Base-by-base conservation (phyloP, 1,140 invertebrate genomes). In the Hylyphantes graminicola region DNA sequence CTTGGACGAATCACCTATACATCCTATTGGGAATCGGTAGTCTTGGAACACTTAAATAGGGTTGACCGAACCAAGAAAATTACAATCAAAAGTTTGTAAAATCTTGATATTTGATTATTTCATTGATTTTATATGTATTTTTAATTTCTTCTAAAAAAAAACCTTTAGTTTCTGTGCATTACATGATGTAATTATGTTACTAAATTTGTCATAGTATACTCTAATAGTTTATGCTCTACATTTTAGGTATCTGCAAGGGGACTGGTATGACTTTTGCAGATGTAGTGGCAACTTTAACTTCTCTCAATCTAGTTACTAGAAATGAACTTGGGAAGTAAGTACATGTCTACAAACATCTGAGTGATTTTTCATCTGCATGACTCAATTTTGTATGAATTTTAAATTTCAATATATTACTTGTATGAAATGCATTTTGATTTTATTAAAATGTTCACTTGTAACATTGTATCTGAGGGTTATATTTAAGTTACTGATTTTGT, bases 11-110 rank as follows among this genome's bases (percentile, higher is more conserved):
- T 99, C 0, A 98, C 96, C 0, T 99, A 99, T 90, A 93, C 97
- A 88, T 95, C 97, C 0, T 99, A 98, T 89, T 99, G 98, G 98
- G 95, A 95, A 89, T 97, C 96, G 83, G 93, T 96, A 11, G 93
- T 99, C 5, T 90, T 99, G 7, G 91, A 83, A 70, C 74, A 83
- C 48, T 59, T 88, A 7, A 35, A 80, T 35, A 80, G 82, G 51
- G 19, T 74, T 19, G 59, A 78, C n/a, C 73, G 75, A 53, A 59
- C 57, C 10, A 86, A 79, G 51, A 86, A 79, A 79, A 73, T 83
- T 21, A 83, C 79, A 0, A 80, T 86, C 13, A 83, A 82, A 83
- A 79, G 85, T 83, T 67, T 70, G 53, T 59, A 12, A 12, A 6
- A 54, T 10, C 48, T 72, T 51, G 15, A 12, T 17, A 21, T 53